Percentiles rank a stretch among this genome's conserved stretches.
Conservation (phyloP, 2,797 vertebrate species). For the Muscicapa comitata region DNA sequence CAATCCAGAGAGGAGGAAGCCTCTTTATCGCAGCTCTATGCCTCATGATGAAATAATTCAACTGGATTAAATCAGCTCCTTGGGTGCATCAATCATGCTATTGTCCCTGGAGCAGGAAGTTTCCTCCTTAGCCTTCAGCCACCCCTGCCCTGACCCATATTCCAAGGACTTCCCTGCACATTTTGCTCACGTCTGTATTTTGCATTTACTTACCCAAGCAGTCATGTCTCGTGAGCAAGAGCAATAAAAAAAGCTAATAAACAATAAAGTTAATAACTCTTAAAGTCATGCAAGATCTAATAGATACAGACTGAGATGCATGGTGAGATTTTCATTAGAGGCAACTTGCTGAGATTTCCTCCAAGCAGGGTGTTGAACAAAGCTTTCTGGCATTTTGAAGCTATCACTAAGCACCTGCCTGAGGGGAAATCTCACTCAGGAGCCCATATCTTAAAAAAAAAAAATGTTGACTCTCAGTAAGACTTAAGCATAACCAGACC, state of each 20-base stretch:
- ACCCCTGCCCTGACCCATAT: constrained; percentile 45
- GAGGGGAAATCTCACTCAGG: background rate
- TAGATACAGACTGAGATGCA: background rate
- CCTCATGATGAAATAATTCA: constrained; percentile 59
- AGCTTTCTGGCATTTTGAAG: background rate
- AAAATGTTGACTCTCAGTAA: fast-evolving
- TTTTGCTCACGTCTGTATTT: background rate
- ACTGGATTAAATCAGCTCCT: constrained; percentile 52
- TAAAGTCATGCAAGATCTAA: background rate
- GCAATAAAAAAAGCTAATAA: background rate
- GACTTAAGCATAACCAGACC: background rate
- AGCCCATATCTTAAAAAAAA: background rate
- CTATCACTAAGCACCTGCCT: background rate
- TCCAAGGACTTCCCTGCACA: constrained; percentile 50
- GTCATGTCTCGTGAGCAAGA: background rate
- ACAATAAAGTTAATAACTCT: background rate
- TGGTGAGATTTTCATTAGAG: background rate
- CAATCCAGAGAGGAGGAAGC: constrained; percentile 45
- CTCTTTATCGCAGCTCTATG: constrained; percentile 24
- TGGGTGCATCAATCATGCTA: constrained; percentile 36
- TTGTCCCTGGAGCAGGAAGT: constrained; percentile 59
- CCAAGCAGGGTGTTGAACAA: background rate
- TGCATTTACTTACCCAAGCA: background rate
- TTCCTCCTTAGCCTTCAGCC: constrained; percentile 39
- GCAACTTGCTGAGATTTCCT: background rate